A percentile compares a stretch with the other conserved stretches of the same genome.
Evolutionary conservation across 2,797 vertebrate species (phyloP).

Genomic region (Buphagus erythrorhynchus): DNA sequence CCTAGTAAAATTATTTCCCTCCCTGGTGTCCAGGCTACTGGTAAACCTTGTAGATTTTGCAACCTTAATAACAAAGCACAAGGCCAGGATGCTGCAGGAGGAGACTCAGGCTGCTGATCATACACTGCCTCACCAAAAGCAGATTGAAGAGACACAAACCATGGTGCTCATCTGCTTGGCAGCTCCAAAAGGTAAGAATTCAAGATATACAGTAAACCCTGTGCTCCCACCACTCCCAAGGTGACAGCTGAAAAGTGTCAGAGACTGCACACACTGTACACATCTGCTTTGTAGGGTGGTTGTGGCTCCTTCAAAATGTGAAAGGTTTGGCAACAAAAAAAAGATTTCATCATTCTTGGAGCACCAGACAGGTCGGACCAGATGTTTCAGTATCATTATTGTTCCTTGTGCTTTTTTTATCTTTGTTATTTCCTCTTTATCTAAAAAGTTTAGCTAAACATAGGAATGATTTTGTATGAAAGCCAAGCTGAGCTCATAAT

Average conservation of each 20-base stretch:
- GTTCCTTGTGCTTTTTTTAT: background rate
- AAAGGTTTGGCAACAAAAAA: background rate
- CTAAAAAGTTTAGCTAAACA: background rate
- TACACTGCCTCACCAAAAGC: background rate
- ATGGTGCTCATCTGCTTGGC: background rate
- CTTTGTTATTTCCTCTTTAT: background rate
- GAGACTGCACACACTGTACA: accelerated
- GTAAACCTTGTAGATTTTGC: background rate
- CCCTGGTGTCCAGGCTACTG: background rate
- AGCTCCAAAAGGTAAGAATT: background rate
- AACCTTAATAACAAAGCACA: background rate
- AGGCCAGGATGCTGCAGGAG: background rate
- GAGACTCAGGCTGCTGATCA: background rate
- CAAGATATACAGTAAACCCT: background rate
- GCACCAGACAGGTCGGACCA: background rate
- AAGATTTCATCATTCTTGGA: background rate
- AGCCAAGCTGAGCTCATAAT: background rate
- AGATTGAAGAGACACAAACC: background rate
- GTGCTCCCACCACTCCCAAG: background rate
- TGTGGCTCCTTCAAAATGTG: background rate
- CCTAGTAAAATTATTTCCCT: background rate
- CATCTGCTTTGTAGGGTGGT: background rate
- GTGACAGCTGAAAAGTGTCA: background rate
- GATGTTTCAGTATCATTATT: background rate
- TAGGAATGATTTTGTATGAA: background rate